These are phyloP conservation scores for Cephonodes hylas DNA, from an alignment of 2,888 invertebrate genomes.

Conservation along the genomic window DNA sequence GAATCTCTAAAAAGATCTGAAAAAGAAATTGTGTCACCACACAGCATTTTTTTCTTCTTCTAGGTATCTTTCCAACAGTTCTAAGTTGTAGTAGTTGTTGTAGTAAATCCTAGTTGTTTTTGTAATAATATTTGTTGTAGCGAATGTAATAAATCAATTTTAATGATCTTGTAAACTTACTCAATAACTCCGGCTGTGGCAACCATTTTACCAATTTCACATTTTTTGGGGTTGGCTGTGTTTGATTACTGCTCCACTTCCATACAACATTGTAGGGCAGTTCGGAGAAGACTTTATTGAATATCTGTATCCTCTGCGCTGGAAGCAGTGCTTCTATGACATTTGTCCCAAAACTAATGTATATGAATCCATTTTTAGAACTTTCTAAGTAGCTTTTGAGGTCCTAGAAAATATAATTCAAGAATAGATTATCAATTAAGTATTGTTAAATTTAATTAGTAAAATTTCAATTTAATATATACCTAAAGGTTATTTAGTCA, in stretches of 20 bases:
- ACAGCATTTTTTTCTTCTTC: no score
- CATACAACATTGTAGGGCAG: constrained; percentile 57
- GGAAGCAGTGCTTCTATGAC: constrained; percentile 40
- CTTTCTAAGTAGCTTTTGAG: constrained; percentile 42
- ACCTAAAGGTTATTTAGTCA: no score
- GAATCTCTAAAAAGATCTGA: no score
- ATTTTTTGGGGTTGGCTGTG: constrained; percentile 40
- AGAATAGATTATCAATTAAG: no score
- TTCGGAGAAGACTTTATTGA: constrained; percentile 46
- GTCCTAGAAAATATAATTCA: constrained; percentile 20
- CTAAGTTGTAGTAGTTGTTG: no score
- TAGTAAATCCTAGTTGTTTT: no score
- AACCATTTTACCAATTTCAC: constrained; percentile 36
- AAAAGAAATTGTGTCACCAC: no score
- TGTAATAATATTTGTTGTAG: no score
- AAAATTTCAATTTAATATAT: no score
- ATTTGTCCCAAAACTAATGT: constrained; percentile 52
- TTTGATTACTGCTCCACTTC: constrained; percentile 52
- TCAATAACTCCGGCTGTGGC: constrained; percentile 27
- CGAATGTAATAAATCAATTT: no score
- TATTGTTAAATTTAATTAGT: no score
- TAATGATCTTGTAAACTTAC: not conserved
- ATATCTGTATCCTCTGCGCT: constrained; percentile 31
- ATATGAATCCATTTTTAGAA: constrained; percentile 50
- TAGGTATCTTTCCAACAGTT: no score